Base-by-base conservation (phyloP, 2,888 invertebrate species). In the Smittia sp. region DNA sequence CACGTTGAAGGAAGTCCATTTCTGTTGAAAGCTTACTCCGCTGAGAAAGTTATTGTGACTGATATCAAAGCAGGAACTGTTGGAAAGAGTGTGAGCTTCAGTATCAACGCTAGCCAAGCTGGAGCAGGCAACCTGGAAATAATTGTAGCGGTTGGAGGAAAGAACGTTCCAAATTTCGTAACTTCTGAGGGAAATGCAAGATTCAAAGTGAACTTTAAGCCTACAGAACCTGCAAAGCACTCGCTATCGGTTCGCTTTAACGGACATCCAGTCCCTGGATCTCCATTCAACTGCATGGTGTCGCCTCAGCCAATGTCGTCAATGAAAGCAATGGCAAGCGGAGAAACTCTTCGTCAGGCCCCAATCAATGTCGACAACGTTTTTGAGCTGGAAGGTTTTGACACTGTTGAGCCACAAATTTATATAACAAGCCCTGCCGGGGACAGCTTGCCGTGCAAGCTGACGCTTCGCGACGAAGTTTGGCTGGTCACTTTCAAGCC, bases 131-230 rank as follows among this genome's bases (percentile, higher is more conserved):
- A 98, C 83, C 85, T 98, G 79, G 98, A 98, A 84, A 98, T 98
- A 73, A 97, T 98, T 75, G 97, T 98, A 0, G 96, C 97, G 0
- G 96, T 97, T 1, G 94, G 92, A 78, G 96, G 96, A 13, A 90
- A 96, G 79, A 98, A 98, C 83, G 97, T 98, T 15, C 98, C 98
- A 9, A 98, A 98, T 84, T 98, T 96, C 81, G 98, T 98, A 0
- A 95, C 96, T 79, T 94, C 96, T 58, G 97, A 98, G 84, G 97
- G 97, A 52, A 97, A 97, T 81, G 98, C 97, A 0, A 90, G 94
- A 78, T 98, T 98, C 79, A 90, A 90, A 82, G 90, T 90, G 0
- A 97, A 98, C 83, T 98, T 98, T 84, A 96, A 96, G 79, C 98
- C 98, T 0, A 93, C 94, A 38, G 96, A 96, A 83, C 90, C 96